A percentile compares a stretch with the other conserved stretches of the same genome.
Evolutionary conservation across 2,113 vertebrate species (phyloP).

Genomic region (Azemiops feae): DNA sequence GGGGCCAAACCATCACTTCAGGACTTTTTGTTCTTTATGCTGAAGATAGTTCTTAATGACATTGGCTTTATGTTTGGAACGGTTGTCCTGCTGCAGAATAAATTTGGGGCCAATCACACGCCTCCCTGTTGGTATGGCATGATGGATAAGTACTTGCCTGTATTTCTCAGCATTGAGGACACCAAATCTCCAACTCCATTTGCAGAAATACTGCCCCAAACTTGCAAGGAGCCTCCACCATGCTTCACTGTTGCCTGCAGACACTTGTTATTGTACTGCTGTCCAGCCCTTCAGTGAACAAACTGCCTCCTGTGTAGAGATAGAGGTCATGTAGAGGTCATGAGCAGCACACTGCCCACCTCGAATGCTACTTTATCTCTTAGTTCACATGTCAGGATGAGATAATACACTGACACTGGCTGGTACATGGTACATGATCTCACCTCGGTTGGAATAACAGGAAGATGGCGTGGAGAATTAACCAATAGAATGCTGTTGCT

Average conservation of each 20-base stretch:
- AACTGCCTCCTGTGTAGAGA: too few species aligned
- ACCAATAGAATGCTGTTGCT: too few species aligned
- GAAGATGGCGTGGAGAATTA: too few species aligned
- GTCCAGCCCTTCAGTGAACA: neutral
- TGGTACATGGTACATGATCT: too few species aligned
- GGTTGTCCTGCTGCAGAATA: neutral
- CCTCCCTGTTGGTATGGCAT: neutral
- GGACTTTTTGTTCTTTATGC: neutral
- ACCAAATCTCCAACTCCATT: neutral
- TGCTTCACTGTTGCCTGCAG: neutral
- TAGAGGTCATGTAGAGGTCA: too few species aligned
- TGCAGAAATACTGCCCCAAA: neutral
- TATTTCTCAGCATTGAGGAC: neutral
- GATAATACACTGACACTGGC: too few species aligned
- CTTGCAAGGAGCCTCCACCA: neutral
- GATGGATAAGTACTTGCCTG: too few species aligned
- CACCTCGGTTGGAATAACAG: too few species aligned
- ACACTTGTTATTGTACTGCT: neutral
- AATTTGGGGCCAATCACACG: neutral
- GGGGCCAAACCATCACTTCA: neutral
- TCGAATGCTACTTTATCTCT: too few species aligned
- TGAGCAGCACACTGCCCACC: too few species aligned
- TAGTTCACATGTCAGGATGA: too few species aligned
- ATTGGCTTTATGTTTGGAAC: neutral
- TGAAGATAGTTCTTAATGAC: neutral